These are phyloP conservation scores for Meteorus sp. DNA, from an alignment of 1,140 invertebrate species.

Conservation along the genomic window DNA sequence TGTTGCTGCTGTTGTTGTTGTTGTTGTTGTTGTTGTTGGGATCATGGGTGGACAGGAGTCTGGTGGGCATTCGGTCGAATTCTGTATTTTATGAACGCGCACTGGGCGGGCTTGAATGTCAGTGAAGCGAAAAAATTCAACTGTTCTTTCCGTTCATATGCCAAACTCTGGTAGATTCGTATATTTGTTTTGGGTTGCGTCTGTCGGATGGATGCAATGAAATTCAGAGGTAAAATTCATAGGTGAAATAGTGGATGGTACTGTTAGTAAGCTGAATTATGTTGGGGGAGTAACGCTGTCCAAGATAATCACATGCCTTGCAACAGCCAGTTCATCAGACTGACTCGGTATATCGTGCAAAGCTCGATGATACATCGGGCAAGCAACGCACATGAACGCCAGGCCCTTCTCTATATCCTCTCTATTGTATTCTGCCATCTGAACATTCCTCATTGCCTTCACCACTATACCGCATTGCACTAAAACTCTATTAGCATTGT, in stretches of 20 bases:
- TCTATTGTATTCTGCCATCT: background rate
- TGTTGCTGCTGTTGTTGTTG: too few relatives aligned
- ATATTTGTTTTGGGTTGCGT: constrained; percentile 27
- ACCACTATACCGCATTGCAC: too few relatives aligned
- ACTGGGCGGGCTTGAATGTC: constrained; percentile 20
- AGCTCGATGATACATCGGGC: constrained; percentile 25
- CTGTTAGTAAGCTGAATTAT: constrained; percentile 26
- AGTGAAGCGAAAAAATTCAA: constrained; percentile 23
- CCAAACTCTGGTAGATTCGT: background rate
- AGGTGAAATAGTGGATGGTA: constrained; percentile 13
- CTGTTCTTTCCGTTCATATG: too few relatives aligned
- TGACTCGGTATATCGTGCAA: constrained; percentile 15
- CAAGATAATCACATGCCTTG: constrained; percentile 30
- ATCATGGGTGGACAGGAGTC: constrained; percentile 16
- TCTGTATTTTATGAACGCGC: constrained; percentile 23
- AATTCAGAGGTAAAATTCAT: too few relatives aligned
- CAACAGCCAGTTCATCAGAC: constrained; percentile 26
- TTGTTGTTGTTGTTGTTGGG: too few relatives aligned
- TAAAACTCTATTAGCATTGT: constrained; percentile 34
- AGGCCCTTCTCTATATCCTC: background rate
- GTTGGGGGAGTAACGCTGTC: constrained; percentile 17
- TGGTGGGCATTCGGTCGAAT: constrained; percentile 14
- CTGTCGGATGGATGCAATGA: constrained; percentile 1
- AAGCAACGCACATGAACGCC: constrained; percentile 15
- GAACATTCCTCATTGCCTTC: background rate